Evolutionary conservation across 2,888 invertebrate genomes (phyloP), one percentile per base, ranked within the genome.

Genomic region (Drosophila percnosoma): DNA sequence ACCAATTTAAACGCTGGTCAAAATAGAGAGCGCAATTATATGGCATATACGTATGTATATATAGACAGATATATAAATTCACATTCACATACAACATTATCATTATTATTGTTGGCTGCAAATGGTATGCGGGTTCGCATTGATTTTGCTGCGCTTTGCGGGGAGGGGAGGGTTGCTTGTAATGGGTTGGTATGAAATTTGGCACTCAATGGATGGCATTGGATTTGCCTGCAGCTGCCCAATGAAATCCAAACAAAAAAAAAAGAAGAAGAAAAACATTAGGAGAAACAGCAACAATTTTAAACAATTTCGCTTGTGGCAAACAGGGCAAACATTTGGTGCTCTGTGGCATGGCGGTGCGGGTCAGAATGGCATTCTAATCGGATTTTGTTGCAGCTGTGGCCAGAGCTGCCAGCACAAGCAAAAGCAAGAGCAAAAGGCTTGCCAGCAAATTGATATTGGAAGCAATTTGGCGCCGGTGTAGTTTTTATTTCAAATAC

Each of bases 351-450:
- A 2, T 15, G 34, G 15, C 15, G 7, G 27, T 21, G 21, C 21
- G 27, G 33, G 51, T n/a, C 15, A 51, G 67, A 80, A 81, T 74
- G 73, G 55, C 79, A 84, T 74, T 88, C 87, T 87, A 87, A 89
- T 87, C 87, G 84, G 86, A 89, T 87, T 87, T 75, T 60, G 83
- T 73, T 87, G 85, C 89, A 89, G 87, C 83, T 87, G 86, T 63
- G 86, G 83, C 80, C 64, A 68, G 57, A 69, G 76, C 59, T 69
- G 78, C 57, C 75, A 72, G 55, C 59, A 66, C 75, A 74, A 74
- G 21, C 45, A 45, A 21, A 27, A 36, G 27, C 69, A 70, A 80
- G 75, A 69, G 74, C 31, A 34, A 52, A 21, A 36, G 74, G 74
- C 60, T 70, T 80, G 86, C 86, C 80, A 85, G 86, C 66, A 85